These are phyloP conservation scores for Caerostris extrusa DNA, from an alignment of 1,140 invertebrate species.

Conservation along the genomic window DNA sequence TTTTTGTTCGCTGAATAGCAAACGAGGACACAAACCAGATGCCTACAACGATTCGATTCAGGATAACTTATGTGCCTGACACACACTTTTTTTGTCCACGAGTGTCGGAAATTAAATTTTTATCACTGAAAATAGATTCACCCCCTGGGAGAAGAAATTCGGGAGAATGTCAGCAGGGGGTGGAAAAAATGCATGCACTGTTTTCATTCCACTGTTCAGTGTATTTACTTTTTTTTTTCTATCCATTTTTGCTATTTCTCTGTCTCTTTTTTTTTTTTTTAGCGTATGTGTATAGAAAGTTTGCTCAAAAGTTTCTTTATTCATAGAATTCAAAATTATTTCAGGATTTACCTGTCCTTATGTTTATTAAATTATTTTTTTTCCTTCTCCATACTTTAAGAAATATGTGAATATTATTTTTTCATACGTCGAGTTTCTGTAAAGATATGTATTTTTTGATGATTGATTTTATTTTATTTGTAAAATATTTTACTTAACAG, in stretches of 20 bases:
- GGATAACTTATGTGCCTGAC: slow-evolving; percentile 19
- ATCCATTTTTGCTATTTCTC: too few species aligned
- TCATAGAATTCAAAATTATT: not conserved
- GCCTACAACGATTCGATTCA: not conserved
- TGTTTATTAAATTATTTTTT: too few species aligned
- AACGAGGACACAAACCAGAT: not conserved
- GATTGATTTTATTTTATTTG: too few species aligned
- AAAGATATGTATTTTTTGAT: too few species aligned
- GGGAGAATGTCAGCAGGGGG: not conserved
- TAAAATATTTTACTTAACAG: too few species aligned
- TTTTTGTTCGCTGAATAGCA: not conserved
- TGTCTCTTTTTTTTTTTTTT: not conserved
- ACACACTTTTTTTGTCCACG: not conserved
- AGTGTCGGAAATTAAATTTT: slow-evolving; percentile 38
- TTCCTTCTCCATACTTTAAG: too few species aligned
- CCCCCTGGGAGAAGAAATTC: not conserved
- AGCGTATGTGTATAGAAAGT: not conserved
- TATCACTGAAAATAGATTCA: not conserved
- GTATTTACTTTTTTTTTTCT: too few species aligned
- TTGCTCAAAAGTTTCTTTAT: not conserved
- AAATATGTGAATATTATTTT: too few species aligned
- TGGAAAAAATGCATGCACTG: not conserved
- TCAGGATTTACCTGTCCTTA: too few species aligned
- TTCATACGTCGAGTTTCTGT: too few species aligned
- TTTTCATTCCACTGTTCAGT: not conserved